These are phyloP conservation scores for Eucidaris tribuloides DNA, from an alignment of 35 echinoderm and acorn worm genomes.

Conservation along the genomic window DNA sequence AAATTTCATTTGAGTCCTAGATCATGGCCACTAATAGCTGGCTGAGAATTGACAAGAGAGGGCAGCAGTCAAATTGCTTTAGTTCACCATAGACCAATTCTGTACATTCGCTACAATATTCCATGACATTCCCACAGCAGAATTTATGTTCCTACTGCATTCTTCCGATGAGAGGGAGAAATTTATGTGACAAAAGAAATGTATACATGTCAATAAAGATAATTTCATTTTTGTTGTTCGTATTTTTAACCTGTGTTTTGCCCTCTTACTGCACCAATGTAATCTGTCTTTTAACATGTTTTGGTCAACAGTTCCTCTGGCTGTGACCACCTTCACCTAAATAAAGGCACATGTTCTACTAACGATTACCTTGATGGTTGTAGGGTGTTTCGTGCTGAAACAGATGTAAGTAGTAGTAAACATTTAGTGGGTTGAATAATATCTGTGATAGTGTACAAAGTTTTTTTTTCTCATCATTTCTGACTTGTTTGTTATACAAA, in stretches of 20 bases:
- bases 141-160: not conserved
- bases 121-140: too few species aligned
- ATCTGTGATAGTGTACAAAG: not conserved
- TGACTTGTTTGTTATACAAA: not conserved
- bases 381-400: not conserved
- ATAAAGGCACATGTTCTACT: constrained; percentile 58
- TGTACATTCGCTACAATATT: too few species aligned
- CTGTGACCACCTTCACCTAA: constrained; percentile 68
- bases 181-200: not conserved
- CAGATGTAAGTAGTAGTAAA: not conserved
- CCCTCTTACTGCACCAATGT: not conserved
- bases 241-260: not conserved
- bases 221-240: not conserved
- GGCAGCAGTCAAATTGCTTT: too few species aligned
- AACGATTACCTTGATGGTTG: constrained; percentile 67
- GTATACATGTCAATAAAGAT: not conserved
- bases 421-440: not conserved
- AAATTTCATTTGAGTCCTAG: too few species aligned
- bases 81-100: too few species aligned
- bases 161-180: not conserved
- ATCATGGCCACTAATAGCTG: too few species aligned
- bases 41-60: too few species aligned
- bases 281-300: not conserved
- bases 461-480: not conserved
- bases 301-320: constrained; percentile 38